phyloP scores from a whole-genome alignment of 2,888 invertebrate species.

The Trachelus troglodyta region DNA sequence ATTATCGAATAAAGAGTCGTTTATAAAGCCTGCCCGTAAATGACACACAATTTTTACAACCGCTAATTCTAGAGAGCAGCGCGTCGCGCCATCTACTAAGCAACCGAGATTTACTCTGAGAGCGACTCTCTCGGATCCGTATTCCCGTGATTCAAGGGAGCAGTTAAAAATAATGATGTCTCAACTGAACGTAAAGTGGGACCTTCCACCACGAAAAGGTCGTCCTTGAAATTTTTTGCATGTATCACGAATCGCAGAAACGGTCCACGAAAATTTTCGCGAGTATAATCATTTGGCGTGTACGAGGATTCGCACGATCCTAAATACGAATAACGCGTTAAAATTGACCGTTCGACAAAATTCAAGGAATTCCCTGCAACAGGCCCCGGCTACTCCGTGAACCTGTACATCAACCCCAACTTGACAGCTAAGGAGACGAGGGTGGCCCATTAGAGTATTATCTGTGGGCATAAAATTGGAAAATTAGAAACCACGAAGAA shows the following conservation, averaged over 20 bases:
- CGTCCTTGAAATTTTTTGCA: not conserved
- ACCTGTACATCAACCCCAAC: conserved; percentile 17
- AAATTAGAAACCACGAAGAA: conserved; percentile 45
- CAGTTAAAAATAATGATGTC: not conserved
- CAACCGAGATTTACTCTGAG: not conserved
- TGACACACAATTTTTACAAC: conserved; percentile 53
- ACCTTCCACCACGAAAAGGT: not conserved
- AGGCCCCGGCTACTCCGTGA: not conserved
- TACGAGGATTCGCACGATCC: not conserved
- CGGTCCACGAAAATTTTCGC: not conserved
- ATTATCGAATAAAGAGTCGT: conserved; percentile 62
- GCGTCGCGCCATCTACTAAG: conserved; percentile 1
- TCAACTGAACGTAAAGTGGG: not conserved
- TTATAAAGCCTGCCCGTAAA: conserved; percentile 50
- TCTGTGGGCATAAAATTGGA: conserved; percentile 47
- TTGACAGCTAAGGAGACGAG: conserved; percentile 45
- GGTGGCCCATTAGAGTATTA: conserved; percentile 51
- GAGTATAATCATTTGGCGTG: not conserved
- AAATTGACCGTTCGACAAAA: not conserved
- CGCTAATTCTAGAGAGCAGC: conserved; percentile 38
- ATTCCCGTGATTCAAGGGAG: not conserved
- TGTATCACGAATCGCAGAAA: not conserved
- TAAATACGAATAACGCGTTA: not conserved
- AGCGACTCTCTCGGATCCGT: not conserved
- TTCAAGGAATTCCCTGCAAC: not conserved